phyloP scores from a whole-genome alignment of 2,888 invertebrate species.

The Hofmannophila pseudospretella region DNA sequence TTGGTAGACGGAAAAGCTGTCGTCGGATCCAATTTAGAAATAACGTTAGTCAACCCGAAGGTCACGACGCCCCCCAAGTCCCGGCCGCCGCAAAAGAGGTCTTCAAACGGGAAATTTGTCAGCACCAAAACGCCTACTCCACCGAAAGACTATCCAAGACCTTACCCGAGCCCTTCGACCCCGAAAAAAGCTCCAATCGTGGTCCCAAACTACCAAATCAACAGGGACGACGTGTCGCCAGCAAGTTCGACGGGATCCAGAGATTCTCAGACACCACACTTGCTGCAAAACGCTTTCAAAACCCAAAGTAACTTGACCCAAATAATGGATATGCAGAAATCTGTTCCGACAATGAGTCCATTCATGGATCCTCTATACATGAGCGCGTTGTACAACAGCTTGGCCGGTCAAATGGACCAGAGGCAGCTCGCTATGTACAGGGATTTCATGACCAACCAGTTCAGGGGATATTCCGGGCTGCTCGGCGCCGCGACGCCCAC shows the following conservation, averaged over 20 bases:
- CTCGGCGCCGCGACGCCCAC: constrained; percentile 54
- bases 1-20: constrained; percentile 58
- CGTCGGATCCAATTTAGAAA: constrained; percentile 83
- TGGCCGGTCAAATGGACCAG: constrained; percentile 61
- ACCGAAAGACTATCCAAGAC: constrained; percentile 45
- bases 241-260: constrained; percentile 42
- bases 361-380: constrained; percentile 61
- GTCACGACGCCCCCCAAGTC: constrained; percentile 42
- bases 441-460: constrained; percentile 59
- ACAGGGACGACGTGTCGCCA: constrained; percentile 44
- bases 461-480: constrained; percentile 50
- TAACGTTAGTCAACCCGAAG: constrained; percentile 80
- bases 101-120: constrained; percentile 75
- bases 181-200: constrained; percentile 37
- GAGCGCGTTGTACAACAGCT: constrained; percentile 53
- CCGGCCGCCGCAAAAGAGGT: constrained; percentile 64
- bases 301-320: constrained; percentile 24
- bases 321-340: constrained; percentile 40
- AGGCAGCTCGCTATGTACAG: constrained; percentile 61
- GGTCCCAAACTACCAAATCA: constrained; percentile 58
- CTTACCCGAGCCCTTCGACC: constrained; percentile 26
- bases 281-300: constrained; percentile 17
- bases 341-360: constrained; percentile 30
- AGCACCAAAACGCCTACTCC: constrained; percentile 65
- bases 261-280: constrained; percentile 24